These are phyloP conservation scores for Bombus waltoni DNA, from an alignment of 1,140 invertebrate genomes.

Conservation along the genomic window DNA sequence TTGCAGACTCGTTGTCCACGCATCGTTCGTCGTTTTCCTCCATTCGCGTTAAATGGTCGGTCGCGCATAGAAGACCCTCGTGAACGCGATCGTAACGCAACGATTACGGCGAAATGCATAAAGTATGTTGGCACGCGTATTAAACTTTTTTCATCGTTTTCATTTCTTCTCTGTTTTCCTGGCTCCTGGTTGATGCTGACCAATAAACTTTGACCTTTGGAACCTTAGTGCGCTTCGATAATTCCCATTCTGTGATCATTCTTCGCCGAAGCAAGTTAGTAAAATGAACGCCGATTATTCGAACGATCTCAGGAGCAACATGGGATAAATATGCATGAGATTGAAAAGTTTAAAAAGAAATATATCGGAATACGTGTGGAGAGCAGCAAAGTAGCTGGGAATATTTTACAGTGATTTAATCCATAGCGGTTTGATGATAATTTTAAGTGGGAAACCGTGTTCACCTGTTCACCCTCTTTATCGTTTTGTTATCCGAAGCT, in stretches of 20 bases:
- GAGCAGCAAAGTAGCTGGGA: no score
- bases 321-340: not conserved
- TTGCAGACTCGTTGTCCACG: no score
- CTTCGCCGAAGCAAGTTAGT: no score
- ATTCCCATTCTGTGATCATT: not conserved
- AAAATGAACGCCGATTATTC: not conserved
- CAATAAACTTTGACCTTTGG: slow-evolving; percentile 14
- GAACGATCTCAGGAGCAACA: not conserved
- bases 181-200: no score
- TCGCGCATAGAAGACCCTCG: not conserved
- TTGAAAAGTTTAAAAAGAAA: not conserved
- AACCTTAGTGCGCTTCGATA: not conserved
- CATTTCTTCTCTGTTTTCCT: not conserved
- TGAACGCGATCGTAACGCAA: slow-evolving; percentile 33
- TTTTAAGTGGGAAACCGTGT: not conserved
- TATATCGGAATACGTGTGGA: not conserved
- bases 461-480: not conserved
- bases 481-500: not conserved
- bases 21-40: not conserved
- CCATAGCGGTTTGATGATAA: not conserved
- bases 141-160: not conserved
- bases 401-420: not conserved
- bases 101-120: not conserved
- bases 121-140: not conserved
- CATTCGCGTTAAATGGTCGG: not conserved